Base-by-base conservation (phyloP, 2,888 invertebrate species). In the Sabellastarte sp. region DNA sequence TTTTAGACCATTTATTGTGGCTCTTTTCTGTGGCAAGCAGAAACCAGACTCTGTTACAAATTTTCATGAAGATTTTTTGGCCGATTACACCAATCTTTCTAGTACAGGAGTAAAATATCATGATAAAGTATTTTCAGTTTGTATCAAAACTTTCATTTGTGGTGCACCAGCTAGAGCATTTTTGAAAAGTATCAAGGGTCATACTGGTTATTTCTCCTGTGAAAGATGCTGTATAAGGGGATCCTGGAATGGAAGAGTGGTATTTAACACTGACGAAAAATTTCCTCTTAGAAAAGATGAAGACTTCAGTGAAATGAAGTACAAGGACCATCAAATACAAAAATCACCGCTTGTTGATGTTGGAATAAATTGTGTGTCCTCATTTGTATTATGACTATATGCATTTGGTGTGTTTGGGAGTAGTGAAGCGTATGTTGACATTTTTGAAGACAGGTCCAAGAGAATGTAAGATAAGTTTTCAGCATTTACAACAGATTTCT, bases 331-430 rank as follows among this genome's bases (percentile, higher is more conserved):
- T 56, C 68, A 69, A 50, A 20, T 50, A 32, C 26, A 29, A 2
- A n/a, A 28, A 3, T 62, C 66, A 26, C 68, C 69, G 32, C 58
- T 71, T 10, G 20, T 59, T 31, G 61, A 64, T 55, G 50, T 58
- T 50, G 62, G 59, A n/a, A 50, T 72, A 26, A 30, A 32, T 28
- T 55, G 57, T 51, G 50, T 65, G n/a, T 57, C 50, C n/a, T 4
- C 28, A 28, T 70, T 70, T 62, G 64, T 68, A 2, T 55, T 72
- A 30, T n/a, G 69, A 70, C 41, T 69, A 69, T 58, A 73, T 73
- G 79, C 81, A 82, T 57, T 52, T 78, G 15, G 66, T 77, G 3
- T 78, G 75, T 57, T 68, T 81, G 30, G 81, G 79, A n/a, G 74
- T 77, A 28, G 67, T 76, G 30, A 74, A 72, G 57, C 76, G 77